phyloP scores from a whole-genome alignment of 2,113 vertebrate species.

The Sclerurus mexicanus region DNA sequence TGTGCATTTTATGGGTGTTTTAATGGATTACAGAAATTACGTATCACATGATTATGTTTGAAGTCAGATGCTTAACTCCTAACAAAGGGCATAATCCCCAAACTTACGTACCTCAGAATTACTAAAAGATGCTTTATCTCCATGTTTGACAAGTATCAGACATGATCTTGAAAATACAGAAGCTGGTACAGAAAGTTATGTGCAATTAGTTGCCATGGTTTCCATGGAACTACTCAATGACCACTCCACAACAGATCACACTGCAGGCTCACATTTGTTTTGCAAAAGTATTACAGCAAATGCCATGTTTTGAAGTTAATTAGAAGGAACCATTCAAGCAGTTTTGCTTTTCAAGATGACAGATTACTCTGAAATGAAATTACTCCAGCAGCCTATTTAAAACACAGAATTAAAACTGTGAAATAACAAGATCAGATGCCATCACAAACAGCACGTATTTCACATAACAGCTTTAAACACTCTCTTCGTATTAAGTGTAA shows the following conservation, averaged over 20 bases:
- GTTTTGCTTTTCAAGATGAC: constrained; percentile 28
- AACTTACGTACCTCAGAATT: neutral
- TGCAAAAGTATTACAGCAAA: constrained; percentile 14
- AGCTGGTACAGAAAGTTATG: neutral
- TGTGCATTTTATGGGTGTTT: neutral
- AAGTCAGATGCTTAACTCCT: neutral
- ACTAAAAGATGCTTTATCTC: neutral
- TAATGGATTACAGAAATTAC: neutral
- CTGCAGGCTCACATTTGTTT: neutral
- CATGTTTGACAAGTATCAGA: neutral
- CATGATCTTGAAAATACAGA: neutral
- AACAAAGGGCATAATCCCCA: neutral
- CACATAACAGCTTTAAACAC: neutral
- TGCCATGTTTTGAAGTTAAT: constrained; percentile 13
- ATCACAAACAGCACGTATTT: neutral
- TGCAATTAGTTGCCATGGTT: neutral
- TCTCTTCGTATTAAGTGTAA: neutral
- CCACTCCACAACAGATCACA: neutral
- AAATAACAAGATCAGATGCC: constrained; percentile 8
- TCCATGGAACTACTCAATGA: neutral
- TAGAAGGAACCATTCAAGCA: constrained; percentile 11
- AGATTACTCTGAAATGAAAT: constrained; percentile 12
- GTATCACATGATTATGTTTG: neutral
- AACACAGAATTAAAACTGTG: neutral
- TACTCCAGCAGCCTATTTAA: constrained; percentile 17